Evolutionary conservation across 2,888 invertebrate genomes (phyloP).

Genomic region (Trachelus tabidus): DNA sequence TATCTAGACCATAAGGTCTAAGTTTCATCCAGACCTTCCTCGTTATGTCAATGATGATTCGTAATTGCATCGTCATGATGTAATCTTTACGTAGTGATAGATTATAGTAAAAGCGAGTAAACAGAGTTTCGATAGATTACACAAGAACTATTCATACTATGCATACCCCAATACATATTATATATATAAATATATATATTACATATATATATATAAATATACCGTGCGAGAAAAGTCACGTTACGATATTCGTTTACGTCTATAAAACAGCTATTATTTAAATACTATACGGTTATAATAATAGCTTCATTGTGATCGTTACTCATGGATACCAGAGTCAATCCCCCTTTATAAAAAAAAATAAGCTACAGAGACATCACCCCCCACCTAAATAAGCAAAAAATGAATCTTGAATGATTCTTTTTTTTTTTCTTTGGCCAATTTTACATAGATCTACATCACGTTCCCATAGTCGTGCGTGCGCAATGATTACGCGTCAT

Average conservation of each 20-base stretch:
- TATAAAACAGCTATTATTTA: conserved; percentile 9
- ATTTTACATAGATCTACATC: background rate
- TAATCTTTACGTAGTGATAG: background rate
- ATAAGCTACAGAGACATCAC: background rate
- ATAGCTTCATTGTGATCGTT: conserved; percentile 22
- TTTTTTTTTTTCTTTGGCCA: background rate
- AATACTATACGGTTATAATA: conserved; percentile 11
- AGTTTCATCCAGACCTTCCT: background rate
- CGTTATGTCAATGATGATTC: background rate
- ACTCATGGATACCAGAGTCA: conserved; percentile 23
- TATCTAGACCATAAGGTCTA: background rate
- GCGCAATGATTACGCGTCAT: background rate
- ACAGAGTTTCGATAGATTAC: background rate
- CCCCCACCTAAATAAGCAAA: background rate
- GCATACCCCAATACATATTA: background rate
- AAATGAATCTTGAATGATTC: background rate
- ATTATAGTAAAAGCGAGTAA: background rate
- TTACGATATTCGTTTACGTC: conserved; percentile 14
- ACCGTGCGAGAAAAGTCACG: conserved; percentile 17
- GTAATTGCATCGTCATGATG: background rate
- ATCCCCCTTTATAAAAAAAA: conserved; percentile 1
- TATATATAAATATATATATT: background rate
- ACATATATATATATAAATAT: conserved; percentile 6
- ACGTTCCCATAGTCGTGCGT: background rate
- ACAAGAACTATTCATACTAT: background rate